These are phyloP conservation scores for Polypterus senegalus DNA, from an alignment of 2,113 vertebrate species.

Conservation along the genomic window DNA sequence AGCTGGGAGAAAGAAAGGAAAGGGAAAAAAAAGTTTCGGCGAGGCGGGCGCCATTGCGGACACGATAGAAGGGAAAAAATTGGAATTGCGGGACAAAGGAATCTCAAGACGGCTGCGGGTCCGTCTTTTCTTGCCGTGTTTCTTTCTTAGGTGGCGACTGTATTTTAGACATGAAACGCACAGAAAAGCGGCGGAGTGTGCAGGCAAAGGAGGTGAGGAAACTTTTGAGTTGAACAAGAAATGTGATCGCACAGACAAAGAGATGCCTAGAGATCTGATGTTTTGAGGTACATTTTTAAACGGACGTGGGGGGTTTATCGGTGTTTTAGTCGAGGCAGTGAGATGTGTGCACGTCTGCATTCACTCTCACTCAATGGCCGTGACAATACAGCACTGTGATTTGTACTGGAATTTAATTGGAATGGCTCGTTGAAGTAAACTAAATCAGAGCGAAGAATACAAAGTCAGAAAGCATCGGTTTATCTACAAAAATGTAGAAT, in stretches of 20 bases:
- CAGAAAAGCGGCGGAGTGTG: neutral
- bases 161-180: neutral
- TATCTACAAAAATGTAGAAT: too few species aligned
- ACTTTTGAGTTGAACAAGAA: neutral
- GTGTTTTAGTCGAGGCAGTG: too few species aligned
- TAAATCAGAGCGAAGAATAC: too few species aligned
- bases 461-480: too few species aligned
- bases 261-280: neutral
- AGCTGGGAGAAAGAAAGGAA: slow-evolving; percentile 4
- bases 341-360: too few species aligned
- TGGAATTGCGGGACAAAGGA: neutral
- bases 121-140: neutral
- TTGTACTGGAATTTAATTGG: too few species aligned
- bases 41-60: slow-evolving; percentile 40
- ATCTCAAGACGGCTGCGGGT: neutral
- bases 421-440: too few species aligned
- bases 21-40: neutral
- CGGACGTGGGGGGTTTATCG: neutral
- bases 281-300: neutral
- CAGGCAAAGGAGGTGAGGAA: neutral
- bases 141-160: neutral
- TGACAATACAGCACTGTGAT: too few species aligned
- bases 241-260: slow-evolving; percentile 7
- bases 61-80: slow-evolving; percentile 8
- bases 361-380: too few species aligned